phyloP scores from a whole-genome alignment of 2,113 vertebrate genomes.

The Macroglossus sobrinus region DNA sequence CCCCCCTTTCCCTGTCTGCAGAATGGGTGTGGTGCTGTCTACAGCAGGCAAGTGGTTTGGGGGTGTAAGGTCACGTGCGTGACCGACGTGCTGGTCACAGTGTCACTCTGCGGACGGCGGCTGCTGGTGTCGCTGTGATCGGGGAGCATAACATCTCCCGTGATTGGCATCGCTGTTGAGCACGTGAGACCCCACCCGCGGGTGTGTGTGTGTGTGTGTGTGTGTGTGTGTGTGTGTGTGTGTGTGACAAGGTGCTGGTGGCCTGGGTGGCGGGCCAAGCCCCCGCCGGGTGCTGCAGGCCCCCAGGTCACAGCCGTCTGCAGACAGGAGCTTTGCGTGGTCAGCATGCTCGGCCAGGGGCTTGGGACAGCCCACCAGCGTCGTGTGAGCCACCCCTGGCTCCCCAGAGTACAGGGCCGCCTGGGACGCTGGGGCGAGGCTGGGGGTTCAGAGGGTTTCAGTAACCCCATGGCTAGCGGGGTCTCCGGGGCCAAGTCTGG shows the following conservation, averaged over 20 bases:
- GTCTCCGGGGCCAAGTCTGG: not conserved
- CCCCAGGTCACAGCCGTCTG: not conserved
- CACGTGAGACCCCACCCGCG: accelerated
- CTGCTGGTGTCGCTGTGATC: accelerated
- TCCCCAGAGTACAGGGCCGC: too few relatives aligned
- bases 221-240: too few relatives aligned
- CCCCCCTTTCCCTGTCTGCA: not conserved
- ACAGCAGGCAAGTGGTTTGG: too few relatives aligned
- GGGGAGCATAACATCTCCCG: accelerated
- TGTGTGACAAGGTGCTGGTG: not conserved
- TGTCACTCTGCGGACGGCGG: accelerated
- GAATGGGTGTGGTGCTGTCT: not conserved
- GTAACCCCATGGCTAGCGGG: not conserved
- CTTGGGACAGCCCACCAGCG: accelerated
- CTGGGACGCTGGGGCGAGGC: not conserved
- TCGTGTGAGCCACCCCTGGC: too few relatives aligned
- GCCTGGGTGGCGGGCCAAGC: not conserved
- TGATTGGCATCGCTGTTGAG: accelerated
- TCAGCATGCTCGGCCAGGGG: not conserved
- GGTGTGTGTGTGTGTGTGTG: too few relatives aligned
- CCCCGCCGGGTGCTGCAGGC: accelerated
- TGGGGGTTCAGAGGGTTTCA: too few relatives aligned
- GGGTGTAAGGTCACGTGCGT: accelerated
- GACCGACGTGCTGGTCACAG: not conserved
- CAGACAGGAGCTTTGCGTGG: accelerated